Percentiles rank a stretch among this genome's conserved stretches.
Conservation (phyloP, 1,140 invertebrate species). For the Lepidurus arcticus region DNA sequence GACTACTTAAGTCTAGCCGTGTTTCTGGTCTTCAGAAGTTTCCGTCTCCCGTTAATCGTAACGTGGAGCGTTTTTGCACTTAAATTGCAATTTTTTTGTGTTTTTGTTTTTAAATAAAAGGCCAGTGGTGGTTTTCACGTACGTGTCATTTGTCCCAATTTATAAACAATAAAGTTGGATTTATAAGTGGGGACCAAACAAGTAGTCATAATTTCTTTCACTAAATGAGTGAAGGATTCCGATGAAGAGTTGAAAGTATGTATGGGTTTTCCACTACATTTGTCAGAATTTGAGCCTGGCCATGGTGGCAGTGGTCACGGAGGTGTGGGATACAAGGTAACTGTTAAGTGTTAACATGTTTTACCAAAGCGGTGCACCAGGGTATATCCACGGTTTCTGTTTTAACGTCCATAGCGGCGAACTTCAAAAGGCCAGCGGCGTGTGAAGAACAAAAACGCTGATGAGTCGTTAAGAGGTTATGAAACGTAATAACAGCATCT, state of each 20-base stretch:
- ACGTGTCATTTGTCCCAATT: background rate
- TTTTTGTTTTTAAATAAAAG: background rate
- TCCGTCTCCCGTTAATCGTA: background rate
- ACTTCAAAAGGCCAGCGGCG: slow-evolving; percentile 8
- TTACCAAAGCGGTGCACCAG: background rate
- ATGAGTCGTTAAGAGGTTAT: slow-evolving; percentile 22
- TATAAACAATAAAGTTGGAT: background rate
- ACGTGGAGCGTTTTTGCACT: background rate
- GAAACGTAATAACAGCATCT: slow-evolving; percentile 22
- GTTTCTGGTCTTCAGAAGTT: background rate
- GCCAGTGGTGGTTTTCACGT: background rate
- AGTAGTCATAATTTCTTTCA: background rate
- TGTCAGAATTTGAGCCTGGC: background rate
- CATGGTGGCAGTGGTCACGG: background rate
- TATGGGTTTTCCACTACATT: background rate
- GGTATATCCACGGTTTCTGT: background rate
- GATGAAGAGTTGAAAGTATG: background rate
- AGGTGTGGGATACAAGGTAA: background rate
- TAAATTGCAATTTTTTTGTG: background rate
- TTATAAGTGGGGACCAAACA: background rate
- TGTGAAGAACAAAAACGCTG: slow-evolving; percentile 21
- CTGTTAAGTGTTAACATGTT: slow-evolving; percentile 19
- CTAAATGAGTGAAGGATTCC: background rate
- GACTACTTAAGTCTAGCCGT: background rate
- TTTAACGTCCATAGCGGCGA: background rate